These are phyloP conservation scores for Drosophila funebris DNA, from an alignment of 1,140 invertebrate species.

Conservation along the genomic window DNA sequence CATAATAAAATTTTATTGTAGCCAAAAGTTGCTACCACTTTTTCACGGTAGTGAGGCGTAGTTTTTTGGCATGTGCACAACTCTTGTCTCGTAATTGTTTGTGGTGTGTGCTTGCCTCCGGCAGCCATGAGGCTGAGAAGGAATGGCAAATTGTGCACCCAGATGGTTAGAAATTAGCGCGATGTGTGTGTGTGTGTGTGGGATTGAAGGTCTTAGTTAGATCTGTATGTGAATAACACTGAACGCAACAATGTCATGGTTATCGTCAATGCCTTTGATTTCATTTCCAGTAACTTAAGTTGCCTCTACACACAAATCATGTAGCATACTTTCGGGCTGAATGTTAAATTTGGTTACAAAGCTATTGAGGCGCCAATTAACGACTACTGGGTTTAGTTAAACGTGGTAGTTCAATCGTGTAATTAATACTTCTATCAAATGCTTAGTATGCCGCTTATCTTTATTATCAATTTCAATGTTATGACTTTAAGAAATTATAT, in stretches of 20 bases:
- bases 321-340: conserved; percentile 64
- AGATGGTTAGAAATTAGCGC: conserved; percentile 74
- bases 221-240: conserved; percentile 9
- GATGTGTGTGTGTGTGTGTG: conserved; percentile 26
- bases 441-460: background rate
- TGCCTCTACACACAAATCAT: conserved; percentile 16
- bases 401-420: background rate
- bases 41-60: conserved; percentile 37
- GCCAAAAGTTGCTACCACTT: conserved; percentile 79
- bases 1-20: conserved; percentile 83
- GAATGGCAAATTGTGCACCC: conserved; percentile 58
- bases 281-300: conserved; percentile 44
- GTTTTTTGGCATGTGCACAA: conserved; percentile 29
- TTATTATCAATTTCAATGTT: background rate
- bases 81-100: conserved; percentile 62
- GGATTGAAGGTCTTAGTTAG: background rate
- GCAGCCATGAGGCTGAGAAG: background rate
- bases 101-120: conserved; percentile 37
- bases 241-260: conserved; percentile 71
- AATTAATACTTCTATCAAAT: background rate
- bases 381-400: background rate
- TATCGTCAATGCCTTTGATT: conserved; percentile 65
- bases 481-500: too few species aligned
- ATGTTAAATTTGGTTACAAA: conserved; percentile 14
- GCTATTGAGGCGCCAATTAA: background rate